Percentiles rank a stretch among this genome's conserved stretches.
These are phyloP conservation scores for Beris morrisii DNA, from an alignment of 2,888 invertebrate species.

Conservation along the genomic window DNA sequence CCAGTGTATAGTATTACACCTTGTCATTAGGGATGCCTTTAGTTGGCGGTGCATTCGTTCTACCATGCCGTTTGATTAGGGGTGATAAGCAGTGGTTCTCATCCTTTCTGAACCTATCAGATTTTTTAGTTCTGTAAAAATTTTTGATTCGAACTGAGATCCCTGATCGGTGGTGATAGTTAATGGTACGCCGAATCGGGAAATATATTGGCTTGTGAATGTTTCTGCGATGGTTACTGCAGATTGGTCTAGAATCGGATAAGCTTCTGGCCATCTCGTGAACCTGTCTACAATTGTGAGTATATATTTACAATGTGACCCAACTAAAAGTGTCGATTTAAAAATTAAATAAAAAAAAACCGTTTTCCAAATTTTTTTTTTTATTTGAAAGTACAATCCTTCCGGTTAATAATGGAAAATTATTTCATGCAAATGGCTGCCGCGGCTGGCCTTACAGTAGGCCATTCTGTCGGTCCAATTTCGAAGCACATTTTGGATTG, in stretches of 20 bases:
- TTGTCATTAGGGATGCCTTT: conserved; percentile 4
- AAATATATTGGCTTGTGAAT: not conserved
- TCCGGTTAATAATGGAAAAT: too few species aligned
- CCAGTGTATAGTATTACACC: too few species aligned
- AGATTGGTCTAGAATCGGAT: conserved; percentile 3
- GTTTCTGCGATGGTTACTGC: conserved; percentile 4
- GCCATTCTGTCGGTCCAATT: too few species aligned
- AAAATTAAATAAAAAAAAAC: too few species aligned
- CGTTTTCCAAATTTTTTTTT: too few species aligned
- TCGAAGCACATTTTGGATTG: too few species aligned
- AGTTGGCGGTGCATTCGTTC: conserved; percentile 30
- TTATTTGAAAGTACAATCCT: too few species aligned
- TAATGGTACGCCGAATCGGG: conserved; percentile 25
- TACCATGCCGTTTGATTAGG: conserved; percentile 24
- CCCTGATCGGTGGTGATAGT: conserved; percentile 18
- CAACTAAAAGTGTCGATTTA: too few species aligned
- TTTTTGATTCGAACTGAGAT: conserved; percentile 19
- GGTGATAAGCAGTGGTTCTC: conserved; percentile 25
- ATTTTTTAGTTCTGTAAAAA: conserved; percentile 9
- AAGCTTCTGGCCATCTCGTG: too few species aligned
- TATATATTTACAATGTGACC: too few species aligned
- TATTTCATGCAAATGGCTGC: too few species aligned
- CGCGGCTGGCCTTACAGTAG: too few species aligned
- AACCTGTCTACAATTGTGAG: not conserved
- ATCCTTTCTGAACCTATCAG: conserved; percentile 4